Evolutionary conservation across 35 echinoderm and acorn worm genomes (phyloP), one percentile per base, ranked within the genome.

Genomic region (Apostichopus parvimensis): DNA sequence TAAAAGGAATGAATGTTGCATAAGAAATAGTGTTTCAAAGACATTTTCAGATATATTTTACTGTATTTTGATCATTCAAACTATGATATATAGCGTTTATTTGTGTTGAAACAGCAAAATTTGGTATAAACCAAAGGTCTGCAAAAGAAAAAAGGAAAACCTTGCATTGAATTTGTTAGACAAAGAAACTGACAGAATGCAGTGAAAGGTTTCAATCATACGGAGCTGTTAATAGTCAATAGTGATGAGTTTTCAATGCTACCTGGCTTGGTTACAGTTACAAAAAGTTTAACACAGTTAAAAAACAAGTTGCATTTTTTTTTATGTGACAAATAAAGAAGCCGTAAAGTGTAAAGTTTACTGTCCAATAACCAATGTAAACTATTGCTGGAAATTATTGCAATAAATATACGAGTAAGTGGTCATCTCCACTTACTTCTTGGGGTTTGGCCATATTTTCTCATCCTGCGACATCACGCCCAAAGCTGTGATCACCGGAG

Each of bases 401-500:
- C 34, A 45, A 45, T 45, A 45, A 45, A 8, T 14, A 11, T 68
- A 11, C 3, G 18, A 68, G 18, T 68, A 68, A 14, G 64, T 17
- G 18, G 6, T 68, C 18, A 68, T 68, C 18, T 4, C n/a, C 0
- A 90, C 96, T 95, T 93, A 98, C 96, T 57, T 87, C 62, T 94
- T 62, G 0, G 94, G 94, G 13, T 92, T 58, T 71, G 96, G 93
- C 92, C 92, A 98, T 9, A 79, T 45, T 45, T 86, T 93, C 28
- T 98, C 94, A 90, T 95, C 94, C 79, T 93, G 78, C 9, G 94
- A 77, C 17, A 91, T 64, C 9, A 98, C 96, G 53, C 96, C 96
- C 0, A 98, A 76, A 13, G 96, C 96, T 70, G 95, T 94, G 17
- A 95, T 62, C 10, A 98, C 96, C 25, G 96, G 94, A 87, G 96